Base-by-base conservation (phyloP, 2,888 invertebrate genomes). In the Acleris cristana region DNA sequence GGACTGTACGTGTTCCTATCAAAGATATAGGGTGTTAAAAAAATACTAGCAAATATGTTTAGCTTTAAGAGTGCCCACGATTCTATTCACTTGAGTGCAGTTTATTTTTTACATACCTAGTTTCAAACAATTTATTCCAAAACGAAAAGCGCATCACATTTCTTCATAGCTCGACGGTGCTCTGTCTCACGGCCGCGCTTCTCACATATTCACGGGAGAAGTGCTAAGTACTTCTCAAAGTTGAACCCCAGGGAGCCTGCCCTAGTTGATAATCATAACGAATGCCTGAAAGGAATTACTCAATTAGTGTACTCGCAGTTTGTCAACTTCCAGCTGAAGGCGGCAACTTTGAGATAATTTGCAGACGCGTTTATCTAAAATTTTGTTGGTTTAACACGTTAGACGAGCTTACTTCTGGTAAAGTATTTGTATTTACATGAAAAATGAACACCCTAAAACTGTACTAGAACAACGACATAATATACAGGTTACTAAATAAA, bases 241-340 rank as follows among this genome's bases (percentile, higher is more conserved):
- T 85, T 83, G 76, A 75, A 73, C 83, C 78, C 83, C 66, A 49
- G 78, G 77, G 82, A 81, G 74, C 68, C 76, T 81, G 80, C 79
- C 75, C 77, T 80, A 77, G 78, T 84, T 83, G 83, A 85, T 86
- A 85, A 86, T 86, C 80, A 84, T 83, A 86, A 86, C 81, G 82
- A 85, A 85, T 82, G 83, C 78, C 82, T 84, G 81, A 79, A 76
- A 84, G 84, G 81, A 84, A 86, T 87, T 86, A 85, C 83, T 81
- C 82, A 86, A 86, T 86, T 86, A 85, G 81, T 76, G 76, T 74
- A 74, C 73, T 72, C 74, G 73, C 76, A 77, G 76, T 77, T 76
- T 74, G 78, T 76, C 70, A 69, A 70, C 58, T 63, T 49, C 65
- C 54, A 56, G 65, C 64, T 49, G 21, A 55, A 23, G 64, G 60